Base-by-base conservation (phyloP, 2,888 invertebrate genomes). In the Aplocera efformata region DNA sequence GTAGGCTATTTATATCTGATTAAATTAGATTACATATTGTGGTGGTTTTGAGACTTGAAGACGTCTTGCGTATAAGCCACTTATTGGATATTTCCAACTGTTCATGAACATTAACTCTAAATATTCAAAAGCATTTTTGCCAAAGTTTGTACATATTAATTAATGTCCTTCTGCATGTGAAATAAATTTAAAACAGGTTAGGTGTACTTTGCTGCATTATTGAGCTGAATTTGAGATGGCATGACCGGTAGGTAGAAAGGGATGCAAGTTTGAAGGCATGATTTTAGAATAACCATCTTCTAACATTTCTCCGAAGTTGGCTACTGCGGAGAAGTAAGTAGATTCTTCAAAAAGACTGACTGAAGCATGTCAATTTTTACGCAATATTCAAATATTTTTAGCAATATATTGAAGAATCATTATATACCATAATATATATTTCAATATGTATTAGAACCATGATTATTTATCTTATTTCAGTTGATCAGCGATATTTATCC, bases 341-440 rank as follows among this genome's bases (percentile, higher is more conserved):
- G 13, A 20, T 31, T 23, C 21, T 39, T 38, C 34, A n/a, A 13
- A n/a, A 13, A 53, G 76, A 77, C 81, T 80, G 81, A 81, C 81
- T 78, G 77, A 74, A 76, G 81, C 82, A 81, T 81, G 72, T 63
- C 62, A 56, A 59, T 44, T 58, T 61, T 42, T 45, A 50, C 58
- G 62, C 65, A 60, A 60, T 59, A 60, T 68, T 44, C 50, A 39
- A n/a, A n/a, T n/a, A 50, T 56, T 55, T 51, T 40, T 30, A 53
- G 41, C 30, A 58, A 63, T 63, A 46, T 53, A 48, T 48, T 49
- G 32, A 50, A 45, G 11, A 45, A 38, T 29, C 40, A 47, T 49
- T 31, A 29, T 39, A 22, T 40, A 11, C 31, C 35, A 48, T 48
- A 22, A 38, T 38, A 40, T 42, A 22, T 34, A 30, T 32, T 45